Evolutionary conservation across 2,797 vertebrate species (phyloP).

Genomic region (Discoglossus pictus): DNA sequence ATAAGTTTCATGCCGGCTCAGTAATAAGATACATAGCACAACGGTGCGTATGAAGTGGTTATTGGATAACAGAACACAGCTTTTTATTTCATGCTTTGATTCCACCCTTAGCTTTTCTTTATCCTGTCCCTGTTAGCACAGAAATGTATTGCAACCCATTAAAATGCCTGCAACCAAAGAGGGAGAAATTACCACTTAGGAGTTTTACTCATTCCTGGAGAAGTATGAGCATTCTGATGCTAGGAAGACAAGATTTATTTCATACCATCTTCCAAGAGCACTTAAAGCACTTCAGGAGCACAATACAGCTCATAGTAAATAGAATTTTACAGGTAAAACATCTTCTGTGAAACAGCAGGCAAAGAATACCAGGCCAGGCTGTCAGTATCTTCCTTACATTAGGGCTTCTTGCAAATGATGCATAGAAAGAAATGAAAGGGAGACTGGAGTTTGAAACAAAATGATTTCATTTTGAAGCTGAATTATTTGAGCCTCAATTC

Average conservation of each 20-base stretch:
- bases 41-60: constrained; percentile 39
- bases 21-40: constrained; percentile 40
- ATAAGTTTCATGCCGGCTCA: constrained; percentile 46
- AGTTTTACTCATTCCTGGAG: constrained; percentile 31
- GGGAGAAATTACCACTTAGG: constrained; percentile 36
- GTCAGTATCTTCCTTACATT: no score
- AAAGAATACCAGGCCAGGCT: no score
- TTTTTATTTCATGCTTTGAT: constrained; percentile 20
- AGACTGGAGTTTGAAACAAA: no score
- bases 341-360: no score
- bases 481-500: no score
- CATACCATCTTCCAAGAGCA: constrained; percentile 22
- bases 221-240: constrained; percentile 43
- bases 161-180: constrained; percentile 39
- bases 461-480: no score
- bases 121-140: constrained; percentile 21
- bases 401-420: no score
- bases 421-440: no score
- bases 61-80: constrained; percentile 30
- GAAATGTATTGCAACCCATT: constrained; percentile 15
- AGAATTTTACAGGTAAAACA: constrained; percentile 38
- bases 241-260: constrained; percentile 28
- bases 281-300: constrained; percentile 40
- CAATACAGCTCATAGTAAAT: constrained; percentile 43
- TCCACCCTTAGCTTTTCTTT: constrained; percentile 29